Percentiles rank a stretch among this genome's conserved stretches.
Conservation (phyloP, 2,797 vertebrate species). For the Monodelphis domestica region DNA sequence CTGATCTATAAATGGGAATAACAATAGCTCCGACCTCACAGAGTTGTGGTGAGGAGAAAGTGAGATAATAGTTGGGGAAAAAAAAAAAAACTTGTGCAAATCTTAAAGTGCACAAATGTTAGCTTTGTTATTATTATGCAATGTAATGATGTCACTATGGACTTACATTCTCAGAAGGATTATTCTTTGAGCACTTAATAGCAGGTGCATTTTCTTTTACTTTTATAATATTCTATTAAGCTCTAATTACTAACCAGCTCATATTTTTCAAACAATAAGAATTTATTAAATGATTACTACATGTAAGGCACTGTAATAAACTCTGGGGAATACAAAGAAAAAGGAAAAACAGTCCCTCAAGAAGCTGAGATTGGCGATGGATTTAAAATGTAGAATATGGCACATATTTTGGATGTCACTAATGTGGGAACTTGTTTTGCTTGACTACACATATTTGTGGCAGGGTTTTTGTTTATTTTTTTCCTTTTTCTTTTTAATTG, state of each 20-base stretch:
- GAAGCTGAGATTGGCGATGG: background rate
- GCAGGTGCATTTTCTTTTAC: background rate
- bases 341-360: background rate
- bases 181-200: conserved; percentile 1
- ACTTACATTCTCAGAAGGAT: background rate
- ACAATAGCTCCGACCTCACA: background rate
- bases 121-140: background rate
- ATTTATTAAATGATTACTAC: background rate
- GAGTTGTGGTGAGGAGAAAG: background rate
- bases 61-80: background rate
- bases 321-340: background rate
- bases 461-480: background rate
- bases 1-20: background rate
- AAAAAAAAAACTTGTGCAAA: background rate
- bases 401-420: background rate
- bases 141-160: background rate
- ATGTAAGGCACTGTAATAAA: background rate
- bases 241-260: background rate
- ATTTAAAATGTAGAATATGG: background rate
- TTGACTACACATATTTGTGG: background rate
- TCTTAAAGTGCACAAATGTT: background rate
- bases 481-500: background rate
- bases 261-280: background rate
- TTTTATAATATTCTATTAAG: conserved; percentile 36
- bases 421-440: background rate